phyloP scores from a whole-genome alignment of 2,113 vertebrate species.

The Carettochelys insculpta region DNA sequence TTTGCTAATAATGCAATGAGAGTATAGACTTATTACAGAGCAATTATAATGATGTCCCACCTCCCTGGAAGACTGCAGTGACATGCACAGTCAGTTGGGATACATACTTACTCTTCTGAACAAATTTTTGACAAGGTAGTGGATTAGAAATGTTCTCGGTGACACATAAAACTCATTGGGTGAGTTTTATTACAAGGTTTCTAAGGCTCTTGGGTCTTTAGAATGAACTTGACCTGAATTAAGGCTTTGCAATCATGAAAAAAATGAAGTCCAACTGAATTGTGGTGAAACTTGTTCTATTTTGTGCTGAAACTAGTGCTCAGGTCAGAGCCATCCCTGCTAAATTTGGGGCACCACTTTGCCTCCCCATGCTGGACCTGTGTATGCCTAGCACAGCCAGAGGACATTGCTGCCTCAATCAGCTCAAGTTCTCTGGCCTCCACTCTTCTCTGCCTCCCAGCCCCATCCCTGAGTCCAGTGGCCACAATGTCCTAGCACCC shows the following conservation, averaged over 20 bases:
- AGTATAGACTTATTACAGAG: background rate
- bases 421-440: no score
- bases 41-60: constrained; percentile 1
- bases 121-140: background rate
- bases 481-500: no score
- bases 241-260: constrained; percentile 20
- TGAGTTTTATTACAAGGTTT: constrained; percentile 46
- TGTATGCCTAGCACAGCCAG: no score
- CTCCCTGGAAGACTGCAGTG: background rate
- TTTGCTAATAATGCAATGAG: background rate
- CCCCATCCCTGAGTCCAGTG: no score
- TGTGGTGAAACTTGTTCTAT: background rate
- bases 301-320: no score
- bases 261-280: constrained; percentile 2
- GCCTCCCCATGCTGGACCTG: no score
- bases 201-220: constrained; percentile 27
- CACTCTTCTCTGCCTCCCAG: no score
- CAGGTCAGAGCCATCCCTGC: no score
- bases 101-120: background rate
- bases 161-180: constrained; percentile 21
- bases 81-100: background rate
- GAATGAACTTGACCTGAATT: constrained; percentile 19
- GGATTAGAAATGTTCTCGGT: constrained; percentile 12
- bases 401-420: no score
- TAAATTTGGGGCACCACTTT: no score